Evolutionary conservation across 2,797 vertebrate species (phyloP), one percentile per base, ranked within the genome.

Genomic region (Rachycentron canadum): DNA sequence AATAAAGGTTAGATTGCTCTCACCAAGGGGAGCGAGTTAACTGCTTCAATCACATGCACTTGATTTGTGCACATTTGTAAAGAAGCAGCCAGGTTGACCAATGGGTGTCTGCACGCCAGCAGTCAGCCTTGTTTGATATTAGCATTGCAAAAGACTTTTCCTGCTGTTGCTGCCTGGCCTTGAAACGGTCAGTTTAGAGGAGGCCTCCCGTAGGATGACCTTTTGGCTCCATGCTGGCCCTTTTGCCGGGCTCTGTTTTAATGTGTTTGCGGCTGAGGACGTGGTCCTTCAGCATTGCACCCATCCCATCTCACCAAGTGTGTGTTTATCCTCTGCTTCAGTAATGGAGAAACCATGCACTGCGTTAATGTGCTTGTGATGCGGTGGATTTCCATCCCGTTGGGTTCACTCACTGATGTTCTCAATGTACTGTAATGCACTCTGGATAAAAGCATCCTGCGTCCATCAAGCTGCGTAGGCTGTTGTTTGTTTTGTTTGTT

Each of bases 31-130:
- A 14, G 36, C 28, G 40, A 1, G 25, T 62, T 47, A 32, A 13
- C 43, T 68, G 60, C 38, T 75, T 34, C 23, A 61, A 38, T 90
- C 91, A 92, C 91, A 90, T 92, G 87, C 58, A 40, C 3, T 75
- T 57, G 1, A 84, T 92, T 84, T 83, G 64, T 23, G 40, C 0
- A 60, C 0, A 30, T 84, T 81, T 78, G 16, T 36, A n/a, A n/a
- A n/a, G 38, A 32, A 53, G 7, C 43, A 65, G 53, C 25, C 56
- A 19, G 55, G 43, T 34, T 59, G 50, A 57, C 36, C 34, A 38
- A 78, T 81, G 38, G 10, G 19, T 49, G 41, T 13, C n/a, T 58
- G 62, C 72, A 81, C 1, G 8, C 62, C 40, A 26, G 40, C 69
- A 23, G 19, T 26, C 0, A 4, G 3, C 10, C 32, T 43, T 0